Percentiles rank a stretch among this genome's conserved stretches.
Conservation (phyloP, 1,140 invertebrate genomes). For the Artemia franciscana region DNA sequence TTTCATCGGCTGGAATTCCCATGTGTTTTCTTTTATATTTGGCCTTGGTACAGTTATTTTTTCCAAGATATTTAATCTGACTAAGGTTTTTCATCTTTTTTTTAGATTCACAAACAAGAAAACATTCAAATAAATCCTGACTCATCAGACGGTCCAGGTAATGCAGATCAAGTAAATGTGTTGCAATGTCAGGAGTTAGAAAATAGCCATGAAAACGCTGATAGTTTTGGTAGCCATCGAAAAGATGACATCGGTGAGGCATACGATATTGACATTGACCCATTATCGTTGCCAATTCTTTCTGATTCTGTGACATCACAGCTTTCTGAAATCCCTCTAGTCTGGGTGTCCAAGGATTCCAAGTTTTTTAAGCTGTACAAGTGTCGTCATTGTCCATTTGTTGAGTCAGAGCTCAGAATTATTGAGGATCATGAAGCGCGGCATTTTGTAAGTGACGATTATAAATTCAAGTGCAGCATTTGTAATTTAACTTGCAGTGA, state of each 20-base stretch:
- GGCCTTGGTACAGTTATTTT: too few species aligned
- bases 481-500: slow-evolving; percentile 59
- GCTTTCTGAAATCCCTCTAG: slow-evolving; percentile 30
- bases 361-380: slow-evolving; percentile 59
- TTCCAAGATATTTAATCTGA: too few species aligned
- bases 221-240: too few species aligned
- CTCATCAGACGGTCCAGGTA: too few species aligned
- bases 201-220: too few species aligned
- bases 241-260: not conserved
- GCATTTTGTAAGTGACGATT: slow-evolving; percentile 28
- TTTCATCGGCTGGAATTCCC: too few species aligned
- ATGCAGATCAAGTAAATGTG: too few species aligned
- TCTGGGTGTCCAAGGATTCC: slow-evolving; percentile 43
- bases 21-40: too few species aligned
- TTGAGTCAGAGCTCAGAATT: slow-evolving; percentile 38
- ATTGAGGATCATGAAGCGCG: slow-evolving; percentile 66
- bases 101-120: too few species aligned
- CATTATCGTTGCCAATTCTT: slow-evolving; percentile 14
- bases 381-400: slow-evolving; percentile 58
- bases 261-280: slow-evolving; percentile 3
- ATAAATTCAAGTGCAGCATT: slow-evolving; percentile 34
- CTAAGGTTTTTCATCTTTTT: too few species aligned
- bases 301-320: slow-evolving; percentile 20
- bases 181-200: too few species aligned
- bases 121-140: too few species aligned